Evolutionary conservation across 2,888 invertebrate genomes (phyloP).

Genomic region (Cheiracanthium punctorium): DNA sequence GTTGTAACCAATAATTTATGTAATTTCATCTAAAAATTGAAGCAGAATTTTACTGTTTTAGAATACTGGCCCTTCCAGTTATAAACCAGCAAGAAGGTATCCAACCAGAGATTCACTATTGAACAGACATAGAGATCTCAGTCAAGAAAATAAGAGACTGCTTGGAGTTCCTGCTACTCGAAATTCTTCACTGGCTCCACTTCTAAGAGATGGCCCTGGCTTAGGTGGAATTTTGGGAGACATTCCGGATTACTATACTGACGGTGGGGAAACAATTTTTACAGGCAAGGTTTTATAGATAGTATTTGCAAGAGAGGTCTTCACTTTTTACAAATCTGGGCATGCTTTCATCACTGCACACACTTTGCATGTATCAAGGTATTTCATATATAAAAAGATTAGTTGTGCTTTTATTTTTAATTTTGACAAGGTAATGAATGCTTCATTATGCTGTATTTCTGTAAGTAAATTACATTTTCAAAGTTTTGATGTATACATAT

Average conservation of each 20-base stretch:
- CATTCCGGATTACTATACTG: slow-evolving; percentile 69
- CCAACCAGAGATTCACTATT: slow-evolving; percentile 55
- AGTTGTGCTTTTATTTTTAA: no score
- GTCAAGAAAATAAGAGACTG: slow-evolving; percentile 58
- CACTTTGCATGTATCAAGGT: slow-evolving; percentile 31
- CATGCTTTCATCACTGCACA: slow-evolving; percentile 41
- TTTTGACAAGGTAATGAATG: no score
- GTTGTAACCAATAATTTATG: neutral
- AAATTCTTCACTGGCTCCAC: slow-evolving; percentile 56
- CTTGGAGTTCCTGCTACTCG: slow-evolving; percentile 48
- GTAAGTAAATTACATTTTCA: no score
- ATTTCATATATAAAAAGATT: no score
- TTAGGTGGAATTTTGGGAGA: slow-evolving; percentile 61
- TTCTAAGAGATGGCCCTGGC: slow-evolving; percentile 47
- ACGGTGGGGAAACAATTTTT: slow-evolving; percentile 70
- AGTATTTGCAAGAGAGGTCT: slow-evolving; percentile 56
- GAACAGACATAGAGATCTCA: slow-evolving; percentile 58
- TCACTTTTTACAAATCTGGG: slow-evolving; percentile 1
- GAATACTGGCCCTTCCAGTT: slow-evolving; percentile 45
- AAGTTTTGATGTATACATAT: no score
- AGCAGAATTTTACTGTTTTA: neutral
- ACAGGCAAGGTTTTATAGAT: slow-evolving; percentile 66
- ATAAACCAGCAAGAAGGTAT: slow-evolving; percentile 63
- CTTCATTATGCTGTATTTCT: no score
- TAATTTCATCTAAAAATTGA: neutral